Base-by-base conservation (phyloP, 1,140 invertebrate genomes). In the Drosophila athabasca region DNA sequence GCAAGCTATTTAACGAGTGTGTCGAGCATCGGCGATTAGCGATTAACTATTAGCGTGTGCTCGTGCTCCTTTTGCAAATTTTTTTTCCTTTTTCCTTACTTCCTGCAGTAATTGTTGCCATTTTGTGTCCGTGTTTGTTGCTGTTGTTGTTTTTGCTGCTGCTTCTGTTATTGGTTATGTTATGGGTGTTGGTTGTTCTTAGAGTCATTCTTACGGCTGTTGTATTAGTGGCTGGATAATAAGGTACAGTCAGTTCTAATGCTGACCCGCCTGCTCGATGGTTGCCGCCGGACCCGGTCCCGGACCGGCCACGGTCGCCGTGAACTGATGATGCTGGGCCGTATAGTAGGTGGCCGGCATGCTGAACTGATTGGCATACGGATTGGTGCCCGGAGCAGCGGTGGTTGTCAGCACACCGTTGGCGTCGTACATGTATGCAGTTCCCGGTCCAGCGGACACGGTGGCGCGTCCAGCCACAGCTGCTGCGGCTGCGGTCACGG, bases 361-460 rank as follows among this genome's bases (percentile, higher is more conserved):
- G 75, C 76, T 87, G 51, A 89, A 90, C 50, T 90, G 90, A 48
- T 79, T 91, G 50, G 87, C 90, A 77, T 90, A 91, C 6, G 90
- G 87, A 85, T 90, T 91, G 45, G 83, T 82, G 77, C 90, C 80
- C 1, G 85, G 79, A 6, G 79, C 75, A 7, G 77, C 78, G 3
- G 84, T 45, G n/a, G 90, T 82, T 35, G 90, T 85, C 39, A 91
- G 44, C 29, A 91, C 83, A 9, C 90, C 90, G 17, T 79, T 70
- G 15, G 90, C 83, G 70, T 91, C 90, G 57, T 91, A 91, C 82
- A 91, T 88, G 35, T 91, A 91, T 24, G 89, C 67, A 13, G 81
- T 58, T 6, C 69, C 82, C 2, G 74, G 80, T 19, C 60, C 78
- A 9, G 58, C 60, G 13, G 80, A 81, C 7, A 84, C 83, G 19